Conservation (phyloP, 2,113 vertebrate species). For the Ceyx melanurus region DNA sequence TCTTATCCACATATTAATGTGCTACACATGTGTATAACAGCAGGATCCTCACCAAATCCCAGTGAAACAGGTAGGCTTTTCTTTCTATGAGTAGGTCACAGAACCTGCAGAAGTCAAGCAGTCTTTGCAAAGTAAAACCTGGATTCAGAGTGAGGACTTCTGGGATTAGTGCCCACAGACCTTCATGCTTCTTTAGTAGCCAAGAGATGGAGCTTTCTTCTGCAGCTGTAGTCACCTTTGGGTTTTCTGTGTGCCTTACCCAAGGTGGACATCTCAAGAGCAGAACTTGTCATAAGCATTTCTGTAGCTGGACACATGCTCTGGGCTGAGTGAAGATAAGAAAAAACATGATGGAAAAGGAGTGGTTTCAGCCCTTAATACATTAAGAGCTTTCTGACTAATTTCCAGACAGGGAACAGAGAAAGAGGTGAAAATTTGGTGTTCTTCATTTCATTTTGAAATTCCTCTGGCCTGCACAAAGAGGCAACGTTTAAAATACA, state of each 20-base stretch:
- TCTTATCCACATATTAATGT: neutral
- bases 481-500: neutral
- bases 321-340: neutral
- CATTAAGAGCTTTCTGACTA: neutral
- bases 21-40: neutral
- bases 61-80: neutral
- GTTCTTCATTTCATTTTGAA: neutral
- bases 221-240: neutral
- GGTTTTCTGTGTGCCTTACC: neutral
- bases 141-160: neutral
- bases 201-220: neutral
- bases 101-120: neutral
- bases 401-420: neutral
- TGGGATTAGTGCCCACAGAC: accelerated
- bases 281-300: neutral
- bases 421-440: neutral
- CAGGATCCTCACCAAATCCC: neutral
- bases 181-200: neutral
- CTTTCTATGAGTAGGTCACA: neutral
- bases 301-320: accelerated
- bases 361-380: neutral
- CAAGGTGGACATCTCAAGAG: neutral
- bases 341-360: accelerated
- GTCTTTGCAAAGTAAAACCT: neutral
- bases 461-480: neutral